Conservation (phyloP, 2,113 vertebrate species). For the Myrmophylax atrothorax region DNA sequence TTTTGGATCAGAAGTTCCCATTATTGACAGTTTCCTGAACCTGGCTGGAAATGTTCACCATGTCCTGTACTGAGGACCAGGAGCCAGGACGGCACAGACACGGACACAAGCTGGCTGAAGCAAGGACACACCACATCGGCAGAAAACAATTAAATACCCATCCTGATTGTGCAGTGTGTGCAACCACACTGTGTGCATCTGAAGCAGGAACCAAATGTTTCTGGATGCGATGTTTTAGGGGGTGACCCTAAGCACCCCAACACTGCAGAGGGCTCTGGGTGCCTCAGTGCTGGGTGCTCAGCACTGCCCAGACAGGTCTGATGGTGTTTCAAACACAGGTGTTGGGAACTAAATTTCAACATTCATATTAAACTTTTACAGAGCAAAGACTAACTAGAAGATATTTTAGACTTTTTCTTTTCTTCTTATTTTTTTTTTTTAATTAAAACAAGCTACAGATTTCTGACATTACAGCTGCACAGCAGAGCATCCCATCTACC, state of each 20-base stretch:
- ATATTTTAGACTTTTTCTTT: neutral
- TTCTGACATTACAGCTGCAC: neutral
- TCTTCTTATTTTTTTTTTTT: neutral
- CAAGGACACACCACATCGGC: rapidly evolving
- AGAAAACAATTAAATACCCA: neutral
- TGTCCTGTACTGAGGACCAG: rapidly evolving
- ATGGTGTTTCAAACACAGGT: neutral
- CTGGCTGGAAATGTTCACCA: neutral
- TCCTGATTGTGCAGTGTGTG: neutral
- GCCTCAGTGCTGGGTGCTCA: neutral
- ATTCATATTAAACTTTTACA: neutral
- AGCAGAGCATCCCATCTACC: neutral
- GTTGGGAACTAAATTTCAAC: neutral
- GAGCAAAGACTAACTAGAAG: neutral
- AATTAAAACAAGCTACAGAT: neutral
- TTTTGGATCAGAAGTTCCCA: neutral
- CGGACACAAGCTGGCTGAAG: neutral
- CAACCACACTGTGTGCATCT: rapidly evolving
- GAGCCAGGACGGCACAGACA: neutral
- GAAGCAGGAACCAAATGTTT: neutral
- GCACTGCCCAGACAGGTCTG: neutral
- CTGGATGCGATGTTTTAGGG: rapidly evolving
- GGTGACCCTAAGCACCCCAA: too few relatives aligned
- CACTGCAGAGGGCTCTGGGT: neutral
- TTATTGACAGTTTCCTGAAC: neutral